Percentiles rank a stretch among this genome's conserved stretches.
phyloP scores from a whole-genome alignment of 1,140 invertebrate species.

The Neodiprion virginianus region DNA sequence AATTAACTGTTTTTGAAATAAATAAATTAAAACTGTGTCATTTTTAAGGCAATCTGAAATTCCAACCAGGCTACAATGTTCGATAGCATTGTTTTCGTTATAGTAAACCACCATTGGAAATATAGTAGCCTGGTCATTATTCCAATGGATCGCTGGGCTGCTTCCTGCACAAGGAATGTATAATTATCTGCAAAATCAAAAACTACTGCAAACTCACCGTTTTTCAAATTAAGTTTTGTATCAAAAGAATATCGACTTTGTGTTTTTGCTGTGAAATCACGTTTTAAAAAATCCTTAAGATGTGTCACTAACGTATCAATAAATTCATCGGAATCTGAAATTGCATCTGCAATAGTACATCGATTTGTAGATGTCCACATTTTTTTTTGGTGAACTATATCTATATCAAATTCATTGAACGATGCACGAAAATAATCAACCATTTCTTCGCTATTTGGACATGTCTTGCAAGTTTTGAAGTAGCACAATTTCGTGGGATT shows the following conservation, averaged over 20 bases:
- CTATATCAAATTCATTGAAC: constrained; percentile 8
- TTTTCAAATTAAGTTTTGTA: constrained; percentile 20
- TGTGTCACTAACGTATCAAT: too few relatives aligned
- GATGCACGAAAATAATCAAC: not conserved
- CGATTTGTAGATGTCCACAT: constrained; percentile 8
- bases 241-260: too few relatives aligned
- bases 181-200: constrained; percentile 50
- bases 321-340: not conserved
- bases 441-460: constrained; percentile 12
- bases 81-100: constrained; percentile 6
- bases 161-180: constrained; percentile 41
- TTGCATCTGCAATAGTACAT: constrained; percentile 5
- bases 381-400: not conserved
- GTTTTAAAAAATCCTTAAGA: not conserved
- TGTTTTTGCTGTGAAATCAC: constrained; percentile 35
- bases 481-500: not conserved
- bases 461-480: constrained; percentile 2
- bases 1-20: constrained; percentile 12
- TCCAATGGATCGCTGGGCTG: constrained; percentile 41
- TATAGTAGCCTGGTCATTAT: constrained; percentile 41
- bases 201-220: constrained; percentile 27
- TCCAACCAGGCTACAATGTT: constrained; percentile 12
- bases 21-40: constrained; percentile 19
- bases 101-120: constrained; percentile 29
- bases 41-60: constrained; percentile 28